Percentiles rank a stretch among this genome's conserved stretches.
Conservation (phyloP, 2,113 vertebrate genomes). For the Ceyx cyanopectus region DNA sequence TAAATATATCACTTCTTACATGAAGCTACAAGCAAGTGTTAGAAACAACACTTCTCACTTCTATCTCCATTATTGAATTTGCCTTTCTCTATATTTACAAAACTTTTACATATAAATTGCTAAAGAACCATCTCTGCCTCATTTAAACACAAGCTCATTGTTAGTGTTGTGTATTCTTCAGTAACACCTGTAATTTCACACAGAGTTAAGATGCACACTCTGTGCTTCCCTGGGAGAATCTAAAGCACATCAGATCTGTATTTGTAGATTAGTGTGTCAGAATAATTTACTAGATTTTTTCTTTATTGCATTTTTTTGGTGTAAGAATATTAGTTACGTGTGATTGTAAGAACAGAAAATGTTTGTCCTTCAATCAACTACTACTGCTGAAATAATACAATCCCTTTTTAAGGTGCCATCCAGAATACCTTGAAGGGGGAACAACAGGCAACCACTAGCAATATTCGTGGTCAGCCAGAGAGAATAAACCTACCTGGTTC, state of each 20-base stretch:
- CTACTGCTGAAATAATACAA: too few relatives aligned
- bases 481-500: too few relatives aligned
- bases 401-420: too few relatives aligned
- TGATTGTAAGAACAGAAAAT: too few relatives aligned
- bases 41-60: not conserved
- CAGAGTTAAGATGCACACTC: fast-evolving
- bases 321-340: too few relatives aligned
- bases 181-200: not conserved
- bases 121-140: not conserved
- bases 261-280: not conserved
- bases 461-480: too few relatives aligned
- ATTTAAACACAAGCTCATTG: fast-evolving
- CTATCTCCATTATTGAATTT: not conserved
- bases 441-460: too few relatives aligned
- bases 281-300: not conserved
- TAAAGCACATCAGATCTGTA: not conserved
- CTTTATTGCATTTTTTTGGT: not conserved
- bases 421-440: too few relatives aligned
- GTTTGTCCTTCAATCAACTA: too few relatives aligned
- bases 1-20: not conserved
- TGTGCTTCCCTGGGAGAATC: not conserved
- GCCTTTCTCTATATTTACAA: not conserved
- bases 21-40: not conserved
- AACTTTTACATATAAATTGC: not conserved
- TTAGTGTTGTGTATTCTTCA: not conserved